Conservation (phyloP, 2,888 invertebrate genomes). For the Leptinotarsa tumamoca region DNA sequence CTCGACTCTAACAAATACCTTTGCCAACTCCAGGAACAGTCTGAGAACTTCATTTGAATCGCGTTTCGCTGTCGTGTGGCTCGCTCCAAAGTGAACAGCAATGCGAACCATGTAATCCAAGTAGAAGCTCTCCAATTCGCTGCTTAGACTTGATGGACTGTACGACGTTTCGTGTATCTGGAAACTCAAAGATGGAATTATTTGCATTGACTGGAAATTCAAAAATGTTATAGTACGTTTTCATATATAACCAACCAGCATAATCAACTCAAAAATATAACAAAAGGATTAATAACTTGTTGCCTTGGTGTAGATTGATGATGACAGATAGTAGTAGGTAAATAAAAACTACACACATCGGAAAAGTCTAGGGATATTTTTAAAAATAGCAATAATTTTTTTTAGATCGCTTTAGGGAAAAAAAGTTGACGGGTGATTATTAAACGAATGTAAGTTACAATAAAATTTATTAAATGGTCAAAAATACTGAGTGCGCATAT, state of each 20-base stretch:
- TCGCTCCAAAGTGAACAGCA: slow-evolving; percentile 57
- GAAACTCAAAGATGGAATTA: slow-evolving; percentile 42
- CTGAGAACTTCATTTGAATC: slow-evolving; percentile 59
- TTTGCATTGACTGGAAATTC: background rate
- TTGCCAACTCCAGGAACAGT: slow-evolving; percentile 57
- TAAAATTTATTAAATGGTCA: no score
- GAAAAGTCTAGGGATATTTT: no score
- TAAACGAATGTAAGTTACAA: no score
- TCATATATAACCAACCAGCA: background rate
- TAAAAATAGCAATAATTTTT: no score
- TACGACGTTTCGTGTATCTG: slow-evolving; percentile 54
- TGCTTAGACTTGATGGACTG: slow-evolving; percentile 50
- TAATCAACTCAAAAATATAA: no score
- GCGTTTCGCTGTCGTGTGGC: slow-evolving; percentile 51
- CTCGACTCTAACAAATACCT: slow-evolving; percentile 50
- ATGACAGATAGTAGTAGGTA: no score
- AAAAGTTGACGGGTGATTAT: no score
- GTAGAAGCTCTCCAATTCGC: slow-evolving; percentile 53
- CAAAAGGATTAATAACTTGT: no score
- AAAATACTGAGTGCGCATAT: no score
- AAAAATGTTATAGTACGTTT: background rate
- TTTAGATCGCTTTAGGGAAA: no score
- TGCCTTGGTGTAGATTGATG: no score
- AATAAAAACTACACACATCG: no score
- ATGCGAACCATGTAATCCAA: slow-evolving; percentile 60